These are phyloP conservation scores for Neodontobutis hainanensis DNA, from an alignment of 2,113 vertebrate species.

Conservation along the genomic window DNA sequence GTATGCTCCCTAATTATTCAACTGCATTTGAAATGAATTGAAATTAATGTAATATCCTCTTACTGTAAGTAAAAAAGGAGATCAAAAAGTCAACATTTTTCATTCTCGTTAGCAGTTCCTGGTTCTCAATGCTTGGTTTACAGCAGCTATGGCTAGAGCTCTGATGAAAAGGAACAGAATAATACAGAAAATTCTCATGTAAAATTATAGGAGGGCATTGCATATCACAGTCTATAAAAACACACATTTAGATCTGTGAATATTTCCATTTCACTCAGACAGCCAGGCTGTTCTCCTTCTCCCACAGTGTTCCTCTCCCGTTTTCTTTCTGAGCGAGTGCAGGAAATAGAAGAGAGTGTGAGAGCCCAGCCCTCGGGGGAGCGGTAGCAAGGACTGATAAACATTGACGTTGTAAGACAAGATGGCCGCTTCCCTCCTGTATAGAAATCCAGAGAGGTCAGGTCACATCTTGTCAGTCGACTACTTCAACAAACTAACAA, in stretches of 20 bases:
- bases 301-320: slow-evolving; percentile 6
- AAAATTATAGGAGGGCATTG: slow-evolving; percentile 6
- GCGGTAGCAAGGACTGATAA: slow-evolving; percentile 52
- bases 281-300: slow-evolving; percentile 10
- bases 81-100: neutral
- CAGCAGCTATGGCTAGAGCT: neutral
- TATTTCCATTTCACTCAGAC: slow-evolving; percentile 17
- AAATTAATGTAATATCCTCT: no score
- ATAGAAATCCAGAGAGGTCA: slow-evolving; percentile 53
- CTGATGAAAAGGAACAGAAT: slow-evolving; percentile 6
- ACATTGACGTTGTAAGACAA: slow-evolving; percentile 74
- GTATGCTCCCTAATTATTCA: no score
- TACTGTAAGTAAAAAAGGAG: no score
- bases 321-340: slow-evolving; percentile 20
- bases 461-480: slow-evolving; percentile 63
- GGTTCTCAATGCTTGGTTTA: neutral
- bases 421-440: slow-evolving; percentile 62
- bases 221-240: slow-evolving; percentile 22
- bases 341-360: slow-evolving; percentile 47
- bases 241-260: slow-evolving; percentile 23
- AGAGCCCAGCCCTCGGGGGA: slow-evolving; percentile 44
- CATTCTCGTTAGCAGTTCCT: neutral
- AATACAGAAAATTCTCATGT: slow-evolving; percentile 14
- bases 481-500: slow-evolving; percentile 69
- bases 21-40: no score